Percentiles rank a stretch among this genome's conserved stretches.
Evolutionary conservation across 2,113 vertebrate genomes (phyloP).

Genomic region (Meleagris gallopavo): DNA sequence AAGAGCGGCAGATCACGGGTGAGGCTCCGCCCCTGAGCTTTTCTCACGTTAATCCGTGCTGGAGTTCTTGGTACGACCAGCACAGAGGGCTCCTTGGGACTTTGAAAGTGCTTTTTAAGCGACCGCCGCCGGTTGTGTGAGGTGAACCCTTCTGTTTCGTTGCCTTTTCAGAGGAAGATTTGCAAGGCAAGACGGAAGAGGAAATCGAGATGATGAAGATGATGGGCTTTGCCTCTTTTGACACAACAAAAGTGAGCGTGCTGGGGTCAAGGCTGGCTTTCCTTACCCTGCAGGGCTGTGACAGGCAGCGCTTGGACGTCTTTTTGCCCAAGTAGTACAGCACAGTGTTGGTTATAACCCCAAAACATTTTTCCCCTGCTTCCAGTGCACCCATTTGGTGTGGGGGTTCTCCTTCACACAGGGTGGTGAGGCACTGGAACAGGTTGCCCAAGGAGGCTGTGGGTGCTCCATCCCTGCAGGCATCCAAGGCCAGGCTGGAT

Average conservation of each 20-base stretch:
- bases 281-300: neutral
- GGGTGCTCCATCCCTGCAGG: no score
- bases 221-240: slow-evolving; percentile 93
- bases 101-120: no score
- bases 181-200: slow-evolving; percentile 95
- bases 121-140: rapidly evolving
- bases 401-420: neutral
- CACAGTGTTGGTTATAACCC: neutral
- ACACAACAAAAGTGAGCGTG: slow-evolving; percentile 87
- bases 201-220: slow-evolving; percentile 99
- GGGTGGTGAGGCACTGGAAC: no score
- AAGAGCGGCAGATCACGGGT: slow-evolving; percentile 94
- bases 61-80: no score
- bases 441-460: no score
- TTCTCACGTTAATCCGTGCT: no score
- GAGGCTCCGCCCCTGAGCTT: neutral
- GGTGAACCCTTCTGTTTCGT: neutral
- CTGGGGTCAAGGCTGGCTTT: neutral
- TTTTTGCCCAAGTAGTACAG: neutral
- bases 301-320: no score
- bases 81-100: rapidly evolving
- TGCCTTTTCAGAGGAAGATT: slow-evolving; percentile 86
- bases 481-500: no score
- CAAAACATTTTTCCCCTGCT: neutral
- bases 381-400: neutral